Base-by-base conservation (phyloP, 2,888 invertebrate species). In the Branchipolynoe longqiensis region DNA sequence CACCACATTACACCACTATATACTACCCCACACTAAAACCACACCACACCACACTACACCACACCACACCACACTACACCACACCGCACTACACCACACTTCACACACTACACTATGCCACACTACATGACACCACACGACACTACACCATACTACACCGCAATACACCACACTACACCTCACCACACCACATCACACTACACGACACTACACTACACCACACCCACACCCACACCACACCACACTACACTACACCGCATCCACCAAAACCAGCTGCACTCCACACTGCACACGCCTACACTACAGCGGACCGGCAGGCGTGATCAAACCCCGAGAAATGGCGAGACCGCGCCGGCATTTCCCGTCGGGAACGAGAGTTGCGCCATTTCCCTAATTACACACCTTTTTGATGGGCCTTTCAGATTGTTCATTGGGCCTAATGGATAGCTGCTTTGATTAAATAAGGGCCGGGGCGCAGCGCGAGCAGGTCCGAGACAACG, bases 351-450 rank as follows among this genome's bases (percentile, higher is more conserved):
- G 69, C 18, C 58, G 58, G 22, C 58, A 58, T n/a, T 58, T 58
- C 58, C 58, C 58, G 58, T 58, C 58, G 58, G 58, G 58, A 58
- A 25, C 12, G n/a, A n/a, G 58, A 58, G 58, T 58, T n/a, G 58
- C 33, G 69, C n/a, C 69, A 69, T 69, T 69, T 69, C 69, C 69
- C 69, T 69, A 69, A 69, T 69, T 69, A 69, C 38, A 69, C 69
- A 69, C 69, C 69, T 69, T 69, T 69, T 69, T 69, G 38, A 69
- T 69, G 69, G 69, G 36, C 38, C 69, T 18, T 69, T 69, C 69
- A 69, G 38, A 69, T 69, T 69, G 69, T 69, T 69, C 69, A 69
- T 69, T 69, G 69, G 69, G 69, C 33, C 69, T 69, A 69, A 69
- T 69, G 69, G 69, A 69, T 69, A 69, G 69, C 36, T 25, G 69